Evolutionary conservation across 2,113 vertebrate genomes (phyloP).

Genomic region (Lichenostomus cassidix): DNA sequence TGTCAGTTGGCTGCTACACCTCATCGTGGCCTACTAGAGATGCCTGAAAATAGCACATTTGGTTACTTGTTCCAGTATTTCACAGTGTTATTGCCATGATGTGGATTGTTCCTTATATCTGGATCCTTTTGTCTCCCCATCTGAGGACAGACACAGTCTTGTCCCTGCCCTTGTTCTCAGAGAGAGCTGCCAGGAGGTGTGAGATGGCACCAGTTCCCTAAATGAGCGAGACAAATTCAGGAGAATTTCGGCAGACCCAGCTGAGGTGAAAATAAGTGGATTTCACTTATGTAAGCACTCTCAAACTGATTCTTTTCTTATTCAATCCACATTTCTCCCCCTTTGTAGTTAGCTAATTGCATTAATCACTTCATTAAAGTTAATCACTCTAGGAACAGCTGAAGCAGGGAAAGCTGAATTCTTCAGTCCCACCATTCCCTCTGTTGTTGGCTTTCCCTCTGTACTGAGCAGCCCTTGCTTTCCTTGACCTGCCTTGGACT

Average conservation of each 20-base stretch:
- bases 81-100: neutral
- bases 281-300: constrained; percentile 4
- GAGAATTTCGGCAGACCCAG: neutral
- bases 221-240: neutral
- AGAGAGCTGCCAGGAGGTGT: neutral
- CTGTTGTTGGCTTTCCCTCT: neutral
- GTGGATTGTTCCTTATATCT: neutral
- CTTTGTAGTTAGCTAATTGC: constrained; percentile 61
- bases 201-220: neutral
- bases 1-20: neutral
- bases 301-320: neutral
- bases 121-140: neutral
- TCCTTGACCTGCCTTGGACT: neutral
- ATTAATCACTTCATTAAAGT: constrained; percentile 40
- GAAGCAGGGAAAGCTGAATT: neutral
- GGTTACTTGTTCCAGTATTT: neutral
- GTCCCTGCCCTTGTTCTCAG: neutral
- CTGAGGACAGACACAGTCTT: neutral
- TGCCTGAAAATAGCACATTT: neutral
- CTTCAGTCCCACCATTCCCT: neutral
- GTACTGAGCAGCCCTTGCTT: neutral
- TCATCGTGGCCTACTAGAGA: neutral
- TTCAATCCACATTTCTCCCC: neutral
- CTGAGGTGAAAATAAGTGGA: constrained; percentile 25
- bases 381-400: neutral